Evolutionary conservation across 2,113 vertebrate genomes (phyloP).

Genomic region (Chionis minor): DNA sequence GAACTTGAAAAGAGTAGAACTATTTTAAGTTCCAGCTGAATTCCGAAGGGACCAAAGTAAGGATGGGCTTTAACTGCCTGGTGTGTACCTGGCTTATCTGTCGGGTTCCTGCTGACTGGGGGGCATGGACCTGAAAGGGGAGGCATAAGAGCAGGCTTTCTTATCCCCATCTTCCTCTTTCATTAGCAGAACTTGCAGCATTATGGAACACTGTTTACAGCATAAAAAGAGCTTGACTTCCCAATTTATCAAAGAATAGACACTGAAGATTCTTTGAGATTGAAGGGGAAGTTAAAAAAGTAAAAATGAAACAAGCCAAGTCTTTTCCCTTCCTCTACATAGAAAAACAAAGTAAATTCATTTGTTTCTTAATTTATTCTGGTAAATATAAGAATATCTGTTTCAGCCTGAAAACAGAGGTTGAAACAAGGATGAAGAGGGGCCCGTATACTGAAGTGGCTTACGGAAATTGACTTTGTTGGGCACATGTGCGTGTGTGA

Average conservation of each 20-base stretch:
- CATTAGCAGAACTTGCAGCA: not conserved
- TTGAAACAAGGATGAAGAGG: not conserved
- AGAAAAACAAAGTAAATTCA: not conserved
- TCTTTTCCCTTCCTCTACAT: not conserved
- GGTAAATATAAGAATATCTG: not conserved
- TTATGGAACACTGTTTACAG: not conserved
- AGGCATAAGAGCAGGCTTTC: not conserved
- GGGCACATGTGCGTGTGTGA: too few species aligned
- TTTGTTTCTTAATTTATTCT: not conserved
- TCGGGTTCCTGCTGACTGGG: not conserved
- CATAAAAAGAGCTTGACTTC: not conserved
- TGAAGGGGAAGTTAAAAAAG: not conserved
- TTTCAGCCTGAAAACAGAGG: not conserved
- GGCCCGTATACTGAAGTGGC: not conserved
- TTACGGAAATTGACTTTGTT: not conserved
- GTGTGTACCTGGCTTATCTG: not conserved
- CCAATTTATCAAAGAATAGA: not conserved
- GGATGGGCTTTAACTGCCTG: not conserved
- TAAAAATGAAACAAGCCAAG: not conserved
- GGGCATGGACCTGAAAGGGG: not conserved
- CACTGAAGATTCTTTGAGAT: not conserved
- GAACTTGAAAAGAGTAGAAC: not conserved
- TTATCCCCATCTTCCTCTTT: not conserved
- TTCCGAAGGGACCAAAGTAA: not conserved
- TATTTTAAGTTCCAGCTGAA: not conserved